phyloP scores from a whole-genome alignment of 2,113 vertebrate genomes.

The Trachemys scripta region DNA sequence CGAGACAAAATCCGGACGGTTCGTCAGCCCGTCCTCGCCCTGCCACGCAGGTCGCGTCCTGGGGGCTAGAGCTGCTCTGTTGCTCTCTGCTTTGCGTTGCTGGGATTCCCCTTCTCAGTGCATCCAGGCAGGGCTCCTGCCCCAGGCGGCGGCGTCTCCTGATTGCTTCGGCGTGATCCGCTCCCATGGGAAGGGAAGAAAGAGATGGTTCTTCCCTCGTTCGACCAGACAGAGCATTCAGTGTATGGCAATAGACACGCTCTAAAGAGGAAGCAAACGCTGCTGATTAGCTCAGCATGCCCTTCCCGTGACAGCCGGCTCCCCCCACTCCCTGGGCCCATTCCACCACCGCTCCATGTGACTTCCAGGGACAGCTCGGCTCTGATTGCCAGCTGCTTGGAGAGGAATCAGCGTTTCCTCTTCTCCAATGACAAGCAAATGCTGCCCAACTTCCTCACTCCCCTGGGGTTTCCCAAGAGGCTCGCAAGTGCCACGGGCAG shows the following conservation, averaged over 20 bases:
- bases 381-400: neutral
- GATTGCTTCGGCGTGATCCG: neutral
- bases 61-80: neutral
- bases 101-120: neutral
- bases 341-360: neutral
- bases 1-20: too few species aligned
- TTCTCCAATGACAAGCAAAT: neutral
- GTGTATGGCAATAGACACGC: neutral
- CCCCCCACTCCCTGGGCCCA: neutral
- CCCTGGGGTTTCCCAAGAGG: neutral
- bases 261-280: neutral
- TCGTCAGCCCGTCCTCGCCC: neutral
- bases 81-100: neutral
- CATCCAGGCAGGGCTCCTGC: fast-evolving
- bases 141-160: neutral
- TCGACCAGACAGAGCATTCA: slow-evolving; percentile 45
- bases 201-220: neutral
- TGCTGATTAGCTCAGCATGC: neutral
- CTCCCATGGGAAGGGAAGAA: slow-evolving; percentile 14
- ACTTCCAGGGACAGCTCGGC: neutral
- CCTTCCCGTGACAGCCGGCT: neutral
- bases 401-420: neutral
- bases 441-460: neutral
- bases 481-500: fast-evolving
- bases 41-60: too few species aligned